A percentile compares a stretch with the other conserved stretches of the same genome.
Evolutionary conservation across 35 echinoderm and acorn worm genomes (phyloP).

Genomic region (Apostichopus japonicus): DNA sequence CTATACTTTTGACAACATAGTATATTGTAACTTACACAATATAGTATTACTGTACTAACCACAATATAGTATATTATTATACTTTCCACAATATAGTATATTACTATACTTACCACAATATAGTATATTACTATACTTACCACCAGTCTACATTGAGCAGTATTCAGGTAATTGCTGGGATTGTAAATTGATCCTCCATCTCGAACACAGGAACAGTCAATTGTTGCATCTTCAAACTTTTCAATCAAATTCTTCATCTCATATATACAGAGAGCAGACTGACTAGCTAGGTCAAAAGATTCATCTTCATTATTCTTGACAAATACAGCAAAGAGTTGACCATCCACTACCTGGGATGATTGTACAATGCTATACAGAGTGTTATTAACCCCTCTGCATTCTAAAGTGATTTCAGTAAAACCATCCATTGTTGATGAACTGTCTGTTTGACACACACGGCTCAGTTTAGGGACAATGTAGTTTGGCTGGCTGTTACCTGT

Average conservation of each 20-base stretch:
- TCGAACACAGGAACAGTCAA: neutral
- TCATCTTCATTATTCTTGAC: constrained; percentile 6
- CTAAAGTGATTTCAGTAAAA: neutral
- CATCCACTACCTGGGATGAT: neutral
- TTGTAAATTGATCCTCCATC: no score
- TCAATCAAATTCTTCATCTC: neutral
- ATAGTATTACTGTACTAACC: no score
- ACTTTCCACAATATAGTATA: no score
- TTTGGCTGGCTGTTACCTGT: neutral
- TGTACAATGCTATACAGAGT: neutral
- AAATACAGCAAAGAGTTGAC: constrained; percentile 28
- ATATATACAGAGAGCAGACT: constrained; percentile 1
- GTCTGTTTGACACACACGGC: neutral
- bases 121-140: no score
- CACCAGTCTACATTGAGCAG: no score
- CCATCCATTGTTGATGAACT: neutral
- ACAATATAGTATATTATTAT: no score
- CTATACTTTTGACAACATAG: no score
- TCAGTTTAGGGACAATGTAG: neutral
- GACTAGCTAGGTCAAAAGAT: neutral
- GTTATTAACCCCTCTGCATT: neutral
- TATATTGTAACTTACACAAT: no score
- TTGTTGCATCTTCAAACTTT: neutral
- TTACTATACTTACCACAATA: no score
- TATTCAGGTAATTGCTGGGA: no score